Evolutionary conservation across 2,888 invertebrate genomes (phyloP), one percentile per base, ranked within the genome.

Genomic region (Lasioglossum lativentre): DNA sequence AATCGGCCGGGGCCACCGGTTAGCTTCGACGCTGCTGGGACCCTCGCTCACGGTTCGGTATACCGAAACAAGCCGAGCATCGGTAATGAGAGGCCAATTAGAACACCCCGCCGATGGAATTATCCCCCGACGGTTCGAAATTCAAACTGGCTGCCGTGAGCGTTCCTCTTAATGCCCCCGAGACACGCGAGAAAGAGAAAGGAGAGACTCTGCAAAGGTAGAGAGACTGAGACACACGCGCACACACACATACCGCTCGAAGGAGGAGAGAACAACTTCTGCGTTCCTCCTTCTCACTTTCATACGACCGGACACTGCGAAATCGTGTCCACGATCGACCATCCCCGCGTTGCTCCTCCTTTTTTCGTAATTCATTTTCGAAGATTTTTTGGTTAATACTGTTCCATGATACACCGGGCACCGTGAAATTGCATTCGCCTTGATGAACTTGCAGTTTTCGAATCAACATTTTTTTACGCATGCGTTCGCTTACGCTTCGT

Each of bases 21-120:
- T 89, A 87, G 86, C 86, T 82, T 88, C 88, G 88, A 85, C 89
- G 89, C 87, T 87, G 88, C 74, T 88, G 89, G 88, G 90, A 88
- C 84, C 90, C 85, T 80, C 83, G 75, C 76, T 76, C 85, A 70
- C 85, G 81, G 83, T 78, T 85, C 86, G 82, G 81, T 83, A 83
- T 78, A 85, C 86, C 88, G 92, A 92, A 93, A 93, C 93, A 94
- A 94, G 94, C 91, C 93, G 94, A 94, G 94, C 94, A 95, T 94
- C 94, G 94, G 93, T 94, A 95, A 95, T 95, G 94, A 94, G 95
- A 93, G 95, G 90, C 94, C 94, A 94, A 95, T 95, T 95, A 95
- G 94, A 94, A 94, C 94, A 93, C 93, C 94, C 94, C 92, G 94
- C 92, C 94, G 94, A 94, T 94, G 94, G 91, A 94, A 94, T 95